Evolutionary conservation across 2,888 invertebrate genomes (phyloP), one percentile per base, ranked within the genome.

Genomic region (Scaptomyza flava): DNA sequence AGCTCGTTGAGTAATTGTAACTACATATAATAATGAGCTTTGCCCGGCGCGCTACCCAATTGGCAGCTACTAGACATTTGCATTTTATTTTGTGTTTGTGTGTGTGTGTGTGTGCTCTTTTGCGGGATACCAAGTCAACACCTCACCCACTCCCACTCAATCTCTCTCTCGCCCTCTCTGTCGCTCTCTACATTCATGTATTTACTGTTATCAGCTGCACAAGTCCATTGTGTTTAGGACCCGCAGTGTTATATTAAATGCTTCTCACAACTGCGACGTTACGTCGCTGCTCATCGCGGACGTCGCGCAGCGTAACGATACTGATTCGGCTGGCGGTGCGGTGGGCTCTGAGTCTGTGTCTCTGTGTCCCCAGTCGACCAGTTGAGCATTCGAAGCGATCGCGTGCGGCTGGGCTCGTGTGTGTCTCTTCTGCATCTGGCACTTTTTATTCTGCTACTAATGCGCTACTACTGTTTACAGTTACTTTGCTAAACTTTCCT

Each of bases 371-470:
- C 75, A 62, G 77, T 72, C 67, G 77, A 79, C 77, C 87, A 89
- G 85, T 89, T 89, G 89, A 89, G 89, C 80, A 89, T 84, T 87
- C 72, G 85, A 79, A 81, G 87, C 79, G 85, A 87, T 87, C 89
- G 89, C 85, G 85, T 85, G 87, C 87, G 85, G 87, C 87, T 88
- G 87, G 75, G 87, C 81, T 81, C 65, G 27, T 66, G 61, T 68
- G 63, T 76, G 33, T 76, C 63, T 59, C 59, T 51, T 59, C 59
- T 51, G 62, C 43, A 62, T 58, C 42, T 52, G 48, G 20, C 52
- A 34, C 42, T 42, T 38, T 7, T 11, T 36, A 2, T 27, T 23
- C 14, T 43, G n/a, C 41, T 17, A 20, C 14, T 2, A 17, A 30
- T 47, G 11, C 27, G 20, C 20, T 43, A n/a, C 7, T 14, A 14